A percentile compares a stretch with the other conserved stretches of the same genome.
Evolutionary conservation across 2,797 vertebrate genomes (phyloP).

Genomic region (Eulemur mongoz): DNA sequence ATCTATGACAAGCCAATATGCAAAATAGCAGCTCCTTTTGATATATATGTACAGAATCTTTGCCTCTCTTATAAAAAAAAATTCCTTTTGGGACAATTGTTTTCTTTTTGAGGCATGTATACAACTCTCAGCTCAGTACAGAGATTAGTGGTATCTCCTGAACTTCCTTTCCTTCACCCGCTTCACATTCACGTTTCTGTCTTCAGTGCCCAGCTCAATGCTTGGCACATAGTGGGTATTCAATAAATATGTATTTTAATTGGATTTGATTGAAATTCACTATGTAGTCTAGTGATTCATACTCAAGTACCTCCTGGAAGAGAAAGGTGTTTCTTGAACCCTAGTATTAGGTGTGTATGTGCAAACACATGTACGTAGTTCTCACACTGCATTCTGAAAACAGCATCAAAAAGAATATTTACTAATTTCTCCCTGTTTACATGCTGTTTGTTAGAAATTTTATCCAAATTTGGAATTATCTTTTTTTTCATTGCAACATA

Average conservation of each 20-base stretch:
- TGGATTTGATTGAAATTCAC: not conserved
- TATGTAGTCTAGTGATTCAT: not conserved
- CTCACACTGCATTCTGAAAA: not conserved
- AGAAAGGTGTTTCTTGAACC: not conserved
- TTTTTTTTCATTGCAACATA: conserved; percentile 11
- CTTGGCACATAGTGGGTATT: not conserved
- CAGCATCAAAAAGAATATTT: not conserved
- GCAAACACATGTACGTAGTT: not conserved
- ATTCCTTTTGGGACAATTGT: not conserved
- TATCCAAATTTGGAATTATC: conserved; percentile 35
- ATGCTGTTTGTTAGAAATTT: conserved; percentile 38
- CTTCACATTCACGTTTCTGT: not conserved
- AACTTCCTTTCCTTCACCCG: not conserved
- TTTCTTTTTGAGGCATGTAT: not conserved
- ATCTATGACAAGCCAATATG: not conserved
- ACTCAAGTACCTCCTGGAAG: not conserved
- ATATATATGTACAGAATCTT: not conserved
- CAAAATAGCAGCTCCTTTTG: conserved; percentile 2
- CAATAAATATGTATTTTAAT: not conserved
- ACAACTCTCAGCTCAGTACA: not conserved
- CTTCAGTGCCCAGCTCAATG: not conserved
- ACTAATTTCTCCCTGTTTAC: conserved; percentile 2
- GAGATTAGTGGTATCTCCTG: not conserved
- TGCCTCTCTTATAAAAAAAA: not conserved
- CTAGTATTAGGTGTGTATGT: not conserved